Percentiles rank a stretch among this genome's conserved stretches.
Evolutionary conservation across 2,113 vertebrate species (phyloP).

Genomic region (Anoplopoma fimbria): DNA sequence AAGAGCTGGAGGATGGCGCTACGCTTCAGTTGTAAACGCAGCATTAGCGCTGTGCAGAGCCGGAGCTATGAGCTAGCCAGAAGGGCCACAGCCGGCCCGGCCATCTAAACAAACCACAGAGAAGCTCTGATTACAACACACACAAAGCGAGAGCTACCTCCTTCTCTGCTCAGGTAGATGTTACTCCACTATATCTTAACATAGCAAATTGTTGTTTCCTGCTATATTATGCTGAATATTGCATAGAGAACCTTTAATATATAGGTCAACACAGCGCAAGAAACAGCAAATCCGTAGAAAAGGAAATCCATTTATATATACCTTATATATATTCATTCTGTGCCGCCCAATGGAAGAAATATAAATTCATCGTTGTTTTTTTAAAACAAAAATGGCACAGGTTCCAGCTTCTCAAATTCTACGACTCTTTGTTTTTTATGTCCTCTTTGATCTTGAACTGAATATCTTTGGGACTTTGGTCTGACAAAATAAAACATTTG

Average conservation of each 20-base stretch:
- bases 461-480: background rate
- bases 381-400: background rate
- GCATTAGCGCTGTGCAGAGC: too few relatives aligned
- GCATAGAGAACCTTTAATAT: background rate
- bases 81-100: background rate
- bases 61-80: too few relatives aligned
- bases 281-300: background rate
- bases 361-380: background rate
- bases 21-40: too few relatives aligned
- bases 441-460: background rate
- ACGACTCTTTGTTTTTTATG: background rate
- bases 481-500: background rate
- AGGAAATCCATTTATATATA: background rate
- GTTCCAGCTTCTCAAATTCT: background rate
- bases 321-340: background rate
- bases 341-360: background rate
- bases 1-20: too few relatives aligned
- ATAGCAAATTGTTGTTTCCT: background rate
- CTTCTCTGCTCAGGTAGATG: background rate
- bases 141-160: background rate
- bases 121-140: background rate
- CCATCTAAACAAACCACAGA: background rate
- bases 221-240: background rate
- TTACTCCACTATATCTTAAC: background rate
- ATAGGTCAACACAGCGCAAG: background rate